Evolutionary conservation across 2,888 invertebrate species (phyloP).

Genomic region (Diabrotica balteata): DNA sequence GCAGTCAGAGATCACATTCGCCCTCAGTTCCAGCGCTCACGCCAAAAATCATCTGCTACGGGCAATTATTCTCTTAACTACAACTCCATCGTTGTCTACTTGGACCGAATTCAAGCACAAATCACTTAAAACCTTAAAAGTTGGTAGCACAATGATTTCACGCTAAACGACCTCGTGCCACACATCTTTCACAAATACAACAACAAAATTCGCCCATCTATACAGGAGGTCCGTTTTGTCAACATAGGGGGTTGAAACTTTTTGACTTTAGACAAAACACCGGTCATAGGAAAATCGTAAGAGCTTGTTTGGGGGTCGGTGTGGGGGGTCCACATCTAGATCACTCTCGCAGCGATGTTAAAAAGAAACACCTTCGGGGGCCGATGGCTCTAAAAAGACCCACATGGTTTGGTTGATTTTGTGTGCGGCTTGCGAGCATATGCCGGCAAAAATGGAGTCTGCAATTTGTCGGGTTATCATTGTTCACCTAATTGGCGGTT

Average conservation of each 20-base stretch:
- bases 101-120: conserved; percentile 13
- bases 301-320: conserved; percentile 48
- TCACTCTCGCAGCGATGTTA: conserved; percentile 32
- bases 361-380: conserved; percentile 42
- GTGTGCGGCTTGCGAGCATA: conserved; percentile 44
- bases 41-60: conserved; percentile 3
- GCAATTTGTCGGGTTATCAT: conserved; percentile 37
- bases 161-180: conserved; percentile 49
- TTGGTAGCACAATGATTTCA: conserved; percentile 46
- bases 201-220: conserved; percentile 34
- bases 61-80: conserved; percentile 6
- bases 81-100: conserved; percentile 3
- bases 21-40: too few species aligned
- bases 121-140: conserved; percentile 26
- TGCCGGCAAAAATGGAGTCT: conserved; percentile 38
- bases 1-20: too few species aligned
- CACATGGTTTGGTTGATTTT: conserved; percentile 45
- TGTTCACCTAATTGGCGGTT: conserved; percentile 33
- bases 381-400: conserved; percentile 46
- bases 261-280: conserved; percentile 52
- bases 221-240: conserved; percentile 50
- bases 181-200: conserved; percentile 46
- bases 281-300: conserved; percentile 45
- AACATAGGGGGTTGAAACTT: conserved; percentile 45
- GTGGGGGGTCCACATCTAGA: conserved; percentile 44